phyloP scores from a whole-genome alignment of 2,797 vertebrate species.

The Halcyon badia region DNA sequence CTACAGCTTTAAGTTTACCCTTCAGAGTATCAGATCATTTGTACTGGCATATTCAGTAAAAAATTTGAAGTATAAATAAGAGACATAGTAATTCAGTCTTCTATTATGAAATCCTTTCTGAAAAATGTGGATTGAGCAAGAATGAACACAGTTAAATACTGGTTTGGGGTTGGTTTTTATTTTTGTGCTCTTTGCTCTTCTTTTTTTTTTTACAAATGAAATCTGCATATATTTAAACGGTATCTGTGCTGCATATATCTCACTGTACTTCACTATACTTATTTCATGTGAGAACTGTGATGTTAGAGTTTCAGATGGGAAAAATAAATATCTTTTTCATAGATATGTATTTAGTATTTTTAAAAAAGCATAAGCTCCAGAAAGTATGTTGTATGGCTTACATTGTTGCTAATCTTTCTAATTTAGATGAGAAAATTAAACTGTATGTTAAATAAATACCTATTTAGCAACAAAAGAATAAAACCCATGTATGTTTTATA shows the following conservation, averaged over 20 bases:
- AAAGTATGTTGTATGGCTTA: background rate
- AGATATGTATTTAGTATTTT: background rate
- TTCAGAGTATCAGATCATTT: background rate
- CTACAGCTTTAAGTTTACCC: background rate
- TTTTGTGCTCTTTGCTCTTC: background rate
- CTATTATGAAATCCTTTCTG: background rate
- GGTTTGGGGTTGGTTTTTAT: background rate
- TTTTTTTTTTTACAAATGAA: background rate
- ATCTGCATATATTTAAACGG: background rate
- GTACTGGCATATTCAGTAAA: background rate
- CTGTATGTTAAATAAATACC: background rate
- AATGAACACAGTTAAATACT: background rate
- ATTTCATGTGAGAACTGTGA: background rate
- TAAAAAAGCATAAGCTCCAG: background rate
- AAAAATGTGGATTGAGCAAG: background rate
- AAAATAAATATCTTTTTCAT: background rate
- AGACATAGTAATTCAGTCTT: background rate
- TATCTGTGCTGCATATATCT: background rate
- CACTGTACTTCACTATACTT: background rate
- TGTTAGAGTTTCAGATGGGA: background rate
- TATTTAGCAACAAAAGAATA: background rate
- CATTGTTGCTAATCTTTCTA: background rate
- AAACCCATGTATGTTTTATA: background rate
- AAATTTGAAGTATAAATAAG: background rate
- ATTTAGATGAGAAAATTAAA: slow-evolving; percentile 8